Percentiles rank a stretch among this genome's conserved stretches.
Evolutionary conservation across 1,140 invertebrate species (phyloP).

Genomic region (Drosophila aff.): DNA sequence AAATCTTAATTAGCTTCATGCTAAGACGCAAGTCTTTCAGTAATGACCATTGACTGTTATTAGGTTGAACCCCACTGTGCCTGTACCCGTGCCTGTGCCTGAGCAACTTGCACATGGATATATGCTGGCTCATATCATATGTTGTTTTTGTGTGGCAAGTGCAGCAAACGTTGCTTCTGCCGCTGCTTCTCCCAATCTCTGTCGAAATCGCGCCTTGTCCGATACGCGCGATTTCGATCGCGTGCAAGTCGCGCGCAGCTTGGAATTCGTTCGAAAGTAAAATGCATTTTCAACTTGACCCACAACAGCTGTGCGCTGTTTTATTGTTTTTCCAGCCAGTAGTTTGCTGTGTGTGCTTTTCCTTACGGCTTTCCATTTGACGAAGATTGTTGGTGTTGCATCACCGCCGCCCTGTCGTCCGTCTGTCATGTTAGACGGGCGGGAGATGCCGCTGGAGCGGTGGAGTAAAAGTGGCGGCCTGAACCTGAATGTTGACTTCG

Average conservation of each 20-base stretch:
- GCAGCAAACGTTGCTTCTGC: conserved; percentile 44
- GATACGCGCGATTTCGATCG: conserved; percentile 52
- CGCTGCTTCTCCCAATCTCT: conserved; percentile 5
- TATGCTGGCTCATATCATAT: conserved; percentile 22
- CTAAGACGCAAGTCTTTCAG: not conserved
- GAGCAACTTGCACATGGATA: conserved; percentile 2
- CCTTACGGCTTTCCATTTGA: conserved; percentile 52
- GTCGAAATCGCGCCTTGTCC: conserved; percentile 45
- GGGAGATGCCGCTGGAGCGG: conserved; percentile 50
- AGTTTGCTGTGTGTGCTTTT: conserved; percentile 34
- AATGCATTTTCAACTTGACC: conserved; percentile 81
- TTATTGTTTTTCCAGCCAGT: conserved; percentile 22
- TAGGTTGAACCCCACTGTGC: conserved; percentile 1
- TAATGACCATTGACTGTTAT: not conserved
- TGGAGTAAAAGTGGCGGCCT: conserved; percentile 65
- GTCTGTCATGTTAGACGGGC: conserved; percentile 73
- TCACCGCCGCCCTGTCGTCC: conserved; percentile 60
- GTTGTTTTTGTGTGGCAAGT: conserved; percentile 32
- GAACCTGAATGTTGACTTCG: conserved; percentile 73
- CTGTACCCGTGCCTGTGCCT: not conserved
- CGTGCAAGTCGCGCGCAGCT: conserved; percentile 57
- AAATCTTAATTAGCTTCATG: not conserved
- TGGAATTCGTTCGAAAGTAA: conserved; percentile 45
- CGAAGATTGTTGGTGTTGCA: conserved; percentile 68
- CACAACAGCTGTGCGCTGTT: conserved; percentile 50